These are phyloP conservation scores for Pocillopora meandrina DNA, from an alignment of 92 coral and sea anemone genomes.

Conservation along the genomic window DNA sequence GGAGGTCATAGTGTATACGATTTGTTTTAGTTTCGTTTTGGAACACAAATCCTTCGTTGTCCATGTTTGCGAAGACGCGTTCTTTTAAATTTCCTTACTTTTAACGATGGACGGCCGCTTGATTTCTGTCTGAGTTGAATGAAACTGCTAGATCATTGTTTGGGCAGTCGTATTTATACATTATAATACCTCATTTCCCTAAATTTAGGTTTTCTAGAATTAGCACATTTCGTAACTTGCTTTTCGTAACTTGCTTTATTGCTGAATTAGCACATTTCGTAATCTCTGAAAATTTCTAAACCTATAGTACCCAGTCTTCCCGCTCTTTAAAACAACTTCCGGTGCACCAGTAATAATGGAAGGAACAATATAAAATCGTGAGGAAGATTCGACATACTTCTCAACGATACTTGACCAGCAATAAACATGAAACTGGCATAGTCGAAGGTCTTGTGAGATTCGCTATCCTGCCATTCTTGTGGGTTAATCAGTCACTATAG, in stretches of 20 bases:
- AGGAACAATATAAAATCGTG: too few species aligned
- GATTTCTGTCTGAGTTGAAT: not conserved
- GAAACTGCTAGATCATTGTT: not conserved
- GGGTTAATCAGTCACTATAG: too few species aligned
- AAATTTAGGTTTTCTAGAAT: not conserved
- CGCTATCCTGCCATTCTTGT: too few species aligned
- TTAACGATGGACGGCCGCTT: not conserved
- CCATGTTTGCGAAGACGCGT: not conserved
- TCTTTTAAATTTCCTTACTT: too few species aligned
- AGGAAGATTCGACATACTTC: too few species aligned
- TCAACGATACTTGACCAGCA: too few species aligned
- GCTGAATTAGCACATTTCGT: not conserved
- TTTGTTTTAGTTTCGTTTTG: conserved; percentile 44
- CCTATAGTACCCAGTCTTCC: conserved; percentile 2
- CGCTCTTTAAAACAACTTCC: not conserved
- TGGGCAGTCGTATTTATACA: not conserved
- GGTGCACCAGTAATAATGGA: not conserved
- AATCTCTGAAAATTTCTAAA: not conserved
- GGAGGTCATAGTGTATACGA: too few species aligned
- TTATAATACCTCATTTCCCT: conserved; percentile 7
- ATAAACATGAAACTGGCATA: too few species aligned
- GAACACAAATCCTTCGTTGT: conserved; percentile 36
- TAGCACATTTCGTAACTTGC: not conserved
- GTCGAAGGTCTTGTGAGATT: too few species aligned
- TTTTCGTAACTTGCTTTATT: not conserved